These are phyloP conservation scores for Paramuricea clavata DNA, from an alignment of 92 coral and sea anemone species.

Conservation along the genomic window DNA sequence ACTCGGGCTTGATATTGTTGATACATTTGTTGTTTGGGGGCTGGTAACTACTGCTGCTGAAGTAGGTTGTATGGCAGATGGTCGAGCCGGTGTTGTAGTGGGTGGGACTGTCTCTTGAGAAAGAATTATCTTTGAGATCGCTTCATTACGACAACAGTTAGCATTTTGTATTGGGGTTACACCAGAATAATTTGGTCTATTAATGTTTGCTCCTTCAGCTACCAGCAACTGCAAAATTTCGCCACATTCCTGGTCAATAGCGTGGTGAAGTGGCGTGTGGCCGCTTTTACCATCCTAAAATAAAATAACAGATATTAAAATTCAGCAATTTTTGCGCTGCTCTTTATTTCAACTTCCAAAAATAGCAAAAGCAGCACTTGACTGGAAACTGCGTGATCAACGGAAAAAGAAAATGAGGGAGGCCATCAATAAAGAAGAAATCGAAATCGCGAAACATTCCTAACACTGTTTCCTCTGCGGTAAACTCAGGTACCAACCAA, in stretches of 20 bases:
- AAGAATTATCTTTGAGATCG: conserved; percentile 65
- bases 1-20: neutral
- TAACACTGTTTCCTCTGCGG: neutral
- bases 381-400: too few relatives aligned
- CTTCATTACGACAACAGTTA: conserved; percentile 79
- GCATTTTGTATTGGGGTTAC: conserved; percentile 87
- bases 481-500: neutral
- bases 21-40: neutral
- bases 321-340: too few relatives aligned
- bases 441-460: neutral
- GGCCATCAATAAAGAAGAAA: too few relatives aligned
- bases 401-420: too few relatives aligned
- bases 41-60: neutral
- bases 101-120: conserved; percentile 48
- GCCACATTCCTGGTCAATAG: conserved; percentile 79
- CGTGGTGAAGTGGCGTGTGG: conserved; percentile 93
- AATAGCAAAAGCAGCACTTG: too few relatives aligned
- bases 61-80: conserved; percentile 10
- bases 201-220: conserved; percentile 76
- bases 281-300: conserved; percentile 97
- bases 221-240: conserved; percentile 71
- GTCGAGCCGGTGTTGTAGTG: neutral
- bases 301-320: neutral
- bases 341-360: too few relatives aligned
- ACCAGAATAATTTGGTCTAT: conserved; percentile 82